These are phyloP conservation scores for Hemiscyllium ocellatum DNA, from an alignment of 2,113 vertebrate genomes.

Conservation along the genomic window DNA sequence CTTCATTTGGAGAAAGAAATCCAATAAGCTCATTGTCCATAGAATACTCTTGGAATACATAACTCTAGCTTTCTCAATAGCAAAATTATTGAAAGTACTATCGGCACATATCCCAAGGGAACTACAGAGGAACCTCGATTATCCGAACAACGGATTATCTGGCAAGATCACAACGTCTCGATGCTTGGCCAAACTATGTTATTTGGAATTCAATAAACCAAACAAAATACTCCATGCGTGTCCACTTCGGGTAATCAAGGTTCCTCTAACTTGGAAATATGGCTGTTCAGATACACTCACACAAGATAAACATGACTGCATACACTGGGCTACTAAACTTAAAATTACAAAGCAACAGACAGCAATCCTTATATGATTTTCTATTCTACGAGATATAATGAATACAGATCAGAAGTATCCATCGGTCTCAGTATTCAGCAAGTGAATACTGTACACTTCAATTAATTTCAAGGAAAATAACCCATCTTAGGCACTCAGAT, in stretches of 20 bases:
- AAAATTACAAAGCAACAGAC: not conserved
- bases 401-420: not conserved
- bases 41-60: not conserved
- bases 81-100: not conserved
- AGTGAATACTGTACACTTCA: not conserved
- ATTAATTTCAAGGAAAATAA: not conserved
- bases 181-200: too few relatives aligned
- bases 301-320: not conserved
- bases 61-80: not conserved
- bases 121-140: too few relatives aligned
- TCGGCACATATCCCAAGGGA: not conserved
- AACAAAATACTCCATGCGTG: too few relatives aligned
- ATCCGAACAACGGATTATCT: too few relatives aligned
- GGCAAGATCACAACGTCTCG: too few relatives aligned
- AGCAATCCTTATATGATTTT: not conserved
- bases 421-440: not conserved
- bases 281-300: not conserved
- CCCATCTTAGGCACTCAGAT: not conserved
- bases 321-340: not conserved
- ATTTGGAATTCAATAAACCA: too few relatives aligned
- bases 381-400: not conserved
- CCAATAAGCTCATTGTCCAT: not conserved
- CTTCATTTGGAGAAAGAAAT: not conserved
- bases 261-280: not conserved
- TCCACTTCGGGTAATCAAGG: too few relatives aligned